Base-by-base conservation (phyloP, 2,797 vertebrate species). In the Pseudomugil gertrudae region DNA sequence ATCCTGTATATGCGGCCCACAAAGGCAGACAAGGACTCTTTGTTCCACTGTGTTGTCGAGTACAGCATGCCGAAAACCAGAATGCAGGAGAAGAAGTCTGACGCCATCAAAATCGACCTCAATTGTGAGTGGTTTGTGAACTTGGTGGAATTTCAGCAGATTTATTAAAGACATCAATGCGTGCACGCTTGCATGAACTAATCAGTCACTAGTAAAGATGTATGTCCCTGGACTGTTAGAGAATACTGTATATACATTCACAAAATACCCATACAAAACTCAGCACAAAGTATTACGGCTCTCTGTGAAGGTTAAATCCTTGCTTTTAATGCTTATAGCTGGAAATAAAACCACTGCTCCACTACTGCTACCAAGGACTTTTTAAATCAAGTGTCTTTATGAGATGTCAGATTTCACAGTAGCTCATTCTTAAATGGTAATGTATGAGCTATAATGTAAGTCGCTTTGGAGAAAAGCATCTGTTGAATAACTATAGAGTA, bases 41-140 rank as follows among this genome's bases (percentile, higher is more conserved):
- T 26, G 47, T 96, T 96, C 84, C 86, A 90, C 55, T 98, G 96
- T 81, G 86, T 76, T 0, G 95, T 93, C 45, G 92, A 90, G 80
- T 96, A 95, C 90, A 75, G 36, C 9, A 88, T 95, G 89, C 94
- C 93, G 0, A 50, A 29, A 0, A 73, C 66, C 0, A 27, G 55
- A 10, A 87, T 84, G 0, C 75, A 83, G 60, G 82, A 70, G 48
- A 89, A 90, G 68, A 87, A 87, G 63, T 95, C 96, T 0, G 52
- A 87, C 0, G 4, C 32, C 47, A 95, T 96, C 89, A 79, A 36
- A 38, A 90, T 97, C 79, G 87, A 89, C 13, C 80, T 98, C 74
- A 94, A 95, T 90, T 98, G 96, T 98, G 85, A 95, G 96, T 91
- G 29, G 2, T 21, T 45, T 45, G n/a, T 43, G 9, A 45, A 45